These are phyloP conservation scores for Lathronympha strigana DNA, from an alignment of 2,888 invertebrate species.

Conservation along the genomic window DNA sequence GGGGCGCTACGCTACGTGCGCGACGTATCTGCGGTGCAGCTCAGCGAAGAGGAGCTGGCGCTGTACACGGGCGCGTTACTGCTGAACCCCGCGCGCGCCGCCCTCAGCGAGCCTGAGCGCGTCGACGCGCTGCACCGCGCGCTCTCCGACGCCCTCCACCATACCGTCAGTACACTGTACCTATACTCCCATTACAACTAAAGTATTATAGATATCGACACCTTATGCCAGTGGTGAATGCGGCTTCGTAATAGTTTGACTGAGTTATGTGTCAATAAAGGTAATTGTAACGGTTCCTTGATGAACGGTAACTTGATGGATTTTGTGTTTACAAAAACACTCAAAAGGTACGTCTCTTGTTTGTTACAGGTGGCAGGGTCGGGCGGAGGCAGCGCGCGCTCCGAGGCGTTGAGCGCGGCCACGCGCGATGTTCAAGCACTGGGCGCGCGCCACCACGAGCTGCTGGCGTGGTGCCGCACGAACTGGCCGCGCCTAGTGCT, in stretches of 20 bases:
- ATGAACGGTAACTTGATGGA: no score
- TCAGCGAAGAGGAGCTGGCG: constrained; percentile 96
- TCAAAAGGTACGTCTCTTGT: not conserved
- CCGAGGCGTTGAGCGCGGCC: constrained; percentile 60
- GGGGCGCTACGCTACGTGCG: constrained; percentile 92
- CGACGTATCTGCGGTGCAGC: constrained; percentile 88
- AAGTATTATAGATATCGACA: no score
- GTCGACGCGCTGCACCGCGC: constrained; percentile 87
- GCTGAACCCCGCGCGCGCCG: constrained; percentile 91
- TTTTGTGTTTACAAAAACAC: not conserved
- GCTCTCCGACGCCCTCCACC: constrained; percentile 93
- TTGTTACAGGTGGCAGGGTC: constrained; percentile 18
- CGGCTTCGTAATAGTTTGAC: no score
- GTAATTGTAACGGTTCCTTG: no score
- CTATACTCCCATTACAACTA: no score
- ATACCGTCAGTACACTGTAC: constrained; percentile 49
- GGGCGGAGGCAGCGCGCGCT: constrained; percentile 52
- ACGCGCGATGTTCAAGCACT: constrained; percentile 89
- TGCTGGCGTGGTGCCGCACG: constrained; percentile 95
- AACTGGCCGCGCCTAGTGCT: constrained; percentile 93
- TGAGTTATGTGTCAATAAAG: no score
- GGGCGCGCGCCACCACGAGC: constrained; percentile 92
- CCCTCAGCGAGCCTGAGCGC: constrained; percentile 88
- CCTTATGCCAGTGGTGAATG: no score
- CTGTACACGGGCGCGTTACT: constrained; percentile 94